Evolutionary conservation across 1,140 invertebrate species (phyloP).

Genomic region (Tetragonula clypearis): DNA sequence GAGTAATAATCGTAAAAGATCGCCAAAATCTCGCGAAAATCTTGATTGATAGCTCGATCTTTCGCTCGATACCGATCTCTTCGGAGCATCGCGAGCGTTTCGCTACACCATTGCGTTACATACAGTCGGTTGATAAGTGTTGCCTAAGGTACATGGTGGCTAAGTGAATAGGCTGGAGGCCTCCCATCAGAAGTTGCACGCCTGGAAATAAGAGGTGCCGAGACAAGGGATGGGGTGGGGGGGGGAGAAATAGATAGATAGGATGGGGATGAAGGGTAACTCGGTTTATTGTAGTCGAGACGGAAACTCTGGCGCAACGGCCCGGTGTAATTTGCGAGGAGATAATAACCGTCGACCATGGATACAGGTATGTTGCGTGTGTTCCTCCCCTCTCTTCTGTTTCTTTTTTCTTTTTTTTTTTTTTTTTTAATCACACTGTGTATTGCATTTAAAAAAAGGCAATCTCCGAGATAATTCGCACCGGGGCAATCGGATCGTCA

Average conservation of each 20-base stretch:
- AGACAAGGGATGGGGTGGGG: not conserved
- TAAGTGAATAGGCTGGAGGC: constrained; percentile 56
- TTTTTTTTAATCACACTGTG: constrained; percentile 57
- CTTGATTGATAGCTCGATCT: constrained; percentile 48
- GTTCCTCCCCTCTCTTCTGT: too few species aligned
- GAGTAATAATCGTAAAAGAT: too few species aligned
- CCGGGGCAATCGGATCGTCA: not conserved
- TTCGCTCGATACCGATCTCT: constrained; percentile 58
- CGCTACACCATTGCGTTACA: constrained; percentile 69
- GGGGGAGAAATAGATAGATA: not conserved
- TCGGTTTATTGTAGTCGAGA: constrained; percentile 62
- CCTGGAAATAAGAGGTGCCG: constrained; percentile 49
- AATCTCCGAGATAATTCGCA: constrained; percentile 52
- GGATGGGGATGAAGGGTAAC: constrained; percentile 37
- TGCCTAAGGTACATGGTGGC: constrained; percentile 59
- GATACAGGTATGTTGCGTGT: constrained; percentile 17
- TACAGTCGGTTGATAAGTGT: constrained; percentile 61
- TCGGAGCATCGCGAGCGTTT: constrained; percentile 42
- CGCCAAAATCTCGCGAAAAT: too few species aligned
- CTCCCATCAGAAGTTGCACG: constrained; percentile 57
- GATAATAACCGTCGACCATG: constrained; percentile 62
- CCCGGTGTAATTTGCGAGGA: constrained; percentile 65
- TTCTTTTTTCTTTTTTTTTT: not conserved
- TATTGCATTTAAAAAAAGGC: constrained; percentile 66
- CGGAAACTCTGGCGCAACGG: constrained; percentile 41